These are phyloP conservation scores for Diuraphis noxia DNA, from an alignment of 1,140 invertebrate genomes.

Conservation along the genomic window DNA sequence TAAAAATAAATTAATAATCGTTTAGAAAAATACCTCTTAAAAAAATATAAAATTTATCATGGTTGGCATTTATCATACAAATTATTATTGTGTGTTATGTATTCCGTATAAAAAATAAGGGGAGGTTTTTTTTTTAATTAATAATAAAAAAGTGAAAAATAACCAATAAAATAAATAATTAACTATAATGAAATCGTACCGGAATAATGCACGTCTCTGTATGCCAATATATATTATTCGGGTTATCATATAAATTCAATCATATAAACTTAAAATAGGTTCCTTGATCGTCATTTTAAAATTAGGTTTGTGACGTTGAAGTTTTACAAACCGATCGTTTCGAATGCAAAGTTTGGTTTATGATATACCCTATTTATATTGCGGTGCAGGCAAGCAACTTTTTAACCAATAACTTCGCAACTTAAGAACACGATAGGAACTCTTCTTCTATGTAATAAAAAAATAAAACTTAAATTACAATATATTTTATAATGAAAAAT, in stretches of 20 bases:
- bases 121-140: background rate
- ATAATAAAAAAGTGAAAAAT: background rate
- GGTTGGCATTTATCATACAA: background rate
- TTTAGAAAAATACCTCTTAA: background rate
- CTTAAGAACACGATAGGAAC: background rate
- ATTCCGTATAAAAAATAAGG: background rate
- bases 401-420: background rate
- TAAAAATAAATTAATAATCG: background rate
- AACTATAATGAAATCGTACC: background rate
- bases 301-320: background rate
- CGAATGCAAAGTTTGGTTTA: background rate
- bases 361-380: no score
- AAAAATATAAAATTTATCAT: background rate
- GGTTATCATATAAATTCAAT: background rate
- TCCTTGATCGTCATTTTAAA: background rate
- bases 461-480: background rate
- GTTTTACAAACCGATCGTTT: background rate
- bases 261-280: background rate
- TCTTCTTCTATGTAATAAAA: background rate
- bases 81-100: background rate
- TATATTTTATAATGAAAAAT: background rate
- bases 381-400: background rate
- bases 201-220: background rate
- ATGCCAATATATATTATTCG: background rate
- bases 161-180: no score